These are phyloP conservation scores for Crotalus tigris DNA, from an alignment of 2,113 vertebrate species.

Conservation along the genomic window DNA sequence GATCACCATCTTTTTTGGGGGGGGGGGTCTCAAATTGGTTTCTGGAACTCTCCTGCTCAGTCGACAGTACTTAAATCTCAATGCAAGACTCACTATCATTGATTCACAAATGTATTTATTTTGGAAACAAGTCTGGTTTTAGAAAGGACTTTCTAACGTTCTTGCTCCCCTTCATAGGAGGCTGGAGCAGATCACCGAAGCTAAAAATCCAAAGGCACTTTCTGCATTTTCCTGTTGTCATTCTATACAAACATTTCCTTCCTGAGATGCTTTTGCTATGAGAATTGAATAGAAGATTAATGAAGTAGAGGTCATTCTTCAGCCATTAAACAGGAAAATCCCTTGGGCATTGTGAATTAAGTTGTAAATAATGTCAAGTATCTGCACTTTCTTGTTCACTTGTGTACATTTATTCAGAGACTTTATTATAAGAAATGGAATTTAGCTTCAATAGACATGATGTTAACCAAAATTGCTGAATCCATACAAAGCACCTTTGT, in stretches of 20 bases:
- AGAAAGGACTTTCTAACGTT: neutral
- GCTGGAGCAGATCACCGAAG: neutral
- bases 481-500: neutral
- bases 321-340: neutral
- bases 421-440: neutral
- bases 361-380: neutral
- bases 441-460: neutral
- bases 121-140: neutral
- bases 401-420: neutral
- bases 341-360: neutral
- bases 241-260: neutral
- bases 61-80: slow-evolving; percentile 31
- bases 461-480: neutral
- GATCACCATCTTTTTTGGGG: neutral
- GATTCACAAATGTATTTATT: neutral
- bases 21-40: slow-evolving; percentile 5
- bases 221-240: neutral
- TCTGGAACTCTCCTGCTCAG: neutral
- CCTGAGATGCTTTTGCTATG: neutral
- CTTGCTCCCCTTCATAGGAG: neutral
- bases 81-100: neutral
- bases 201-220: neutral
- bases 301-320: neutral
- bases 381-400: neutral
- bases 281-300: neutral